phyloP scores from a whole-genome alignment of 2,888 invertebrate species.

The Euzetes globulus region DNA sequence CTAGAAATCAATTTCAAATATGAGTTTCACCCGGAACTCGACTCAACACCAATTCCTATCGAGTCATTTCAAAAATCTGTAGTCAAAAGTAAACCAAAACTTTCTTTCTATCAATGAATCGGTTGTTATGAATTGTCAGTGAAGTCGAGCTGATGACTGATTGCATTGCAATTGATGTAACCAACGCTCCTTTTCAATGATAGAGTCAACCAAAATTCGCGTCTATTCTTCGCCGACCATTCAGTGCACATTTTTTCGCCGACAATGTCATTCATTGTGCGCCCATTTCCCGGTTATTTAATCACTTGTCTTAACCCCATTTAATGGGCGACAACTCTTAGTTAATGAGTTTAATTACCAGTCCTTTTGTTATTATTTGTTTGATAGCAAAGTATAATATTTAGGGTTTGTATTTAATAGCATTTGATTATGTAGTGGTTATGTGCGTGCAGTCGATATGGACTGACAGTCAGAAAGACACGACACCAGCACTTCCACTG shows the following conservation, averaged over 20 bases:
- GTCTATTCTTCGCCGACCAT: background rate
- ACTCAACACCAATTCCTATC: no score
- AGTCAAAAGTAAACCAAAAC: background rate
- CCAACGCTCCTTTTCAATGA: background rate
- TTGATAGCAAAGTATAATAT: slow-evolving; percentile 10
- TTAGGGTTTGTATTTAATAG: background rate
- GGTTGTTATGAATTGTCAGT: background rate
- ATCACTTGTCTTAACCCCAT: background rate
- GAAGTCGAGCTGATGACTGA: background rate
- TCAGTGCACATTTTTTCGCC: background rate
- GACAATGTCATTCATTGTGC: background rate
- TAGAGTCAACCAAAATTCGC: background rate
- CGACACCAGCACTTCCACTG: background rate
- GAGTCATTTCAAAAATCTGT: no score
- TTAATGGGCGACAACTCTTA: slow-evolving; percentile 13
- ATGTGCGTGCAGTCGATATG: slow-evolving; percentile 22
- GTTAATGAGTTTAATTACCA: slow-evolving; percentile 19
- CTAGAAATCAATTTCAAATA: background rate
- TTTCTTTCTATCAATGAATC: background rate
- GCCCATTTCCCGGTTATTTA: slow-evolving; percentile 1
- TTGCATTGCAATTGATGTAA: background rate
- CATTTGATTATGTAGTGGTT: slow-evolving; percentile 13
- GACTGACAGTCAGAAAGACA: slow-evolving; percentile 17
- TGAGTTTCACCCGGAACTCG: slow-evolving; percentile 9
- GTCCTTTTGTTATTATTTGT: slow-evolving; percentile 11